A percentile compares a stretch with the other conserved stretches of the same genome.
Evolutionary conservation across 2,888 invertebrate species (phyloP).

Genomic region (Dione juno): DNA sequence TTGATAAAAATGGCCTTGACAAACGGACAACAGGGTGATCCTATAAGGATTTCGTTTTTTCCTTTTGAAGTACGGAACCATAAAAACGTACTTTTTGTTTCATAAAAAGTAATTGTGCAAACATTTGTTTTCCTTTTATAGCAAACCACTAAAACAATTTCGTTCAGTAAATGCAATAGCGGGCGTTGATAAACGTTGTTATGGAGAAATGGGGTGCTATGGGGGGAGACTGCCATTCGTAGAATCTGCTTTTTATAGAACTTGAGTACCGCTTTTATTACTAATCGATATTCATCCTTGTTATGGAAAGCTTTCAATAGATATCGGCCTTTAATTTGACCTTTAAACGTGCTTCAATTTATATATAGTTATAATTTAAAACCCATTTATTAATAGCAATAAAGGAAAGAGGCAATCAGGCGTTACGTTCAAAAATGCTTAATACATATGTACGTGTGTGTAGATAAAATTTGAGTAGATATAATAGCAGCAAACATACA

Average conservation of each 20-base stretch:
- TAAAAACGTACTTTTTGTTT: background rate
- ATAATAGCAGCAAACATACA: background rate
- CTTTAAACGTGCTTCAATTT: background rate
- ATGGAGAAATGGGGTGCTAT: conserved; percentile 33
- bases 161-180: conserved; percentile 23
- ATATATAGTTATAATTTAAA: background rate
- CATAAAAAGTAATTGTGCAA: background rate
- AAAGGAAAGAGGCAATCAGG: background rate
- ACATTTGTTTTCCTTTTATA: background rate
- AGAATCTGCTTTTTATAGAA: conserved; percentile 58
- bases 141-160: conserved; percentile 5
- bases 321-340: conserved; percentile 14
- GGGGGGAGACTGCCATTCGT: conserved; percentile 48
- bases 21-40: too few species aligned
- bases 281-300: conserved; percentile 54
- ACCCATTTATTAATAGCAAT: background rate
- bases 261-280: conserved; percentile 50
- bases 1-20: too few species aligned
- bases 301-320: conserved; percentile 24
- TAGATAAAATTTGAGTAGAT: conserved; percentile 5
- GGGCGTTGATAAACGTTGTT: conserved; percentile 21
- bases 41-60: too few species aligned
- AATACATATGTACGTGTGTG: background rate
- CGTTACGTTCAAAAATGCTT: background rate
- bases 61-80: too few species aligned